These are phyloP conservation scores for Lota lota DNA, from an alignment of 2,113 vertebrate genomes.

Conservation along the genomic window DNA sequence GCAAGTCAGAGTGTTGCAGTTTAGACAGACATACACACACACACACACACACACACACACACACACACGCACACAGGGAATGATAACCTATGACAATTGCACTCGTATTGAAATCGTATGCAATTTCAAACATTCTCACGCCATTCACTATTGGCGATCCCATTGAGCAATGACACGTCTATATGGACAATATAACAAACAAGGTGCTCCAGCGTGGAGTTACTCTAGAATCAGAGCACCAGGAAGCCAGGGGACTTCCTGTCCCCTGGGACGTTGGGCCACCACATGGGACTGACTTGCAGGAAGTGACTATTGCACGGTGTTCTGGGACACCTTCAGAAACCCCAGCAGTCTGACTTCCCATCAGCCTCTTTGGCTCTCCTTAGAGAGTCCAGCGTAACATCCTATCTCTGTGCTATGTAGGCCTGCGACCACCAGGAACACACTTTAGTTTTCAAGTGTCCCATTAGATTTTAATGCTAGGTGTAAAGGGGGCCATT, in stretches of 20 bases:
- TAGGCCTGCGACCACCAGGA: neutral
- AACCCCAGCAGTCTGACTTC: constrained; percentile 24
- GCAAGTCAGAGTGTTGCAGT: too few relatives aligned
- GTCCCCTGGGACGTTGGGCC: constrained; percentile 20
- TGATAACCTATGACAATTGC: too few relatives aligned
- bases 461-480: too few relatives aligned
- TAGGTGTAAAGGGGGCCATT: too few relatives aligned
- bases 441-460: too few relatives aligned
- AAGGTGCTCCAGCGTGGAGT: neutral
- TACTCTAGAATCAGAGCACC: constrained; percentile 60
- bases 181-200: neutral
- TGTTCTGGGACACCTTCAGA: constrained; percentile 56
- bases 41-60: too few relatives aligned
- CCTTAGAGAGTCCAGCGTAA: constrained; percentile 30
- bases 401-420: constrained; percentile 25
- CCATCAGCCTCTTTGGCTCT: constrained; percentile 2
- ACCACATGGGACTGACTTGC: constrained; percentile 38
- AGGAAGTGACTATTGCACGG: constrained; percentile 34
- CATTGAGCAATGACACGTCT: neutral
- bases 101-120: too few relatives aligned
- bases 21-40: too few relatives aligned
- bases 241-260: constrained; percentile 42
- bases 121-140: too few relatives aligned
- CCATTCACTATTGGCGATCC: too few relatives aligned
- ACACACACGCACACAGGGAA: too few relatives aligned